Evolutionary conservation across 2,113 vertebrate genomes (phyloP), one percentile per base, ranked within the genome.

Genomic region (Colistium nudipinnis): DNA sequence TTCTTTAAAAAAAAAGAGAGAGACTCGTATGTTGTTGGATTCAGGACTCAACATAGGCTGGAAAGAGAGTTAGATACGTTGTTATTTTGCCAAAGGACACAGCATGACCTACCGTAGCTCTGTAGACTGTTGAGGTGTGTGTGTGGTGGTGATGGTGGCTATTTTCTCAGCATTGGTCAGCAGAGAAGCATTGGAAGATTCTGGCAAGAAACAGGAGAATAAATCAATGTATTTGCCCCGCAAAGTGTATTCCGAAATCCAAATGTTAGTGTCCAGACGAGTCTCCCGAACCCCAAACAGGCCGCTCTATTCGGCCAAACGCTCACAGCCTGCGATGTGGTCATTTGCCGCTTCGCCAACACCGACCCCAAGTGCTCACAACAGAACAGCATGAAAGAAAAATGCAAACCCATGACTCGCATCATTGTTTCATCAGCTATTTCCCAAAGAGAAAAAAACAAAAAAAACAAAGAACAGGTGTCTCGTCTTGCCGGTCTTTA

Each of bases 101-200:
- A 43, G 28, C 1, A 2, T 35, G 22, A 62, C 94, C 87, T 90
- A 98, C 96, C 96, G 94, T 73, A 90, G 80, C 85, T 98, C 97
- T 91, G 77, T 66, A 30, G 87, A 69, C 76, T 89, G 82, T 86
- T 96, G 96, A 84, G 97, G 94, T 73, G 95, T 94, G 87, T 98
- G 97, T 48, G 97, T 97, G 77, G 96, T 98, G 88, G 97, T 98
- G 88, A 98, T 98, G 82, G 97, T 98, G 70, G 97, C 97, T 16
- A 98, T 98, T 93, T 98, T 98, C 92, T 98, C 97, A 13, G 97
- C 97, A 43, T 97, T 98, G 82, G 97, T 98, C 87, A 98, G 90
- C 91, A 98, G 92, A 71, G 96, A 95, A 81, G 97, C 96, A 78
- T 98, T 98, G 62, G 97, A 98, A 77, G 96, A 96, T 87, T 98